Conservation (phyloP, 1,140 invertebrate species). For the Sogatella furcifera region DNA sequence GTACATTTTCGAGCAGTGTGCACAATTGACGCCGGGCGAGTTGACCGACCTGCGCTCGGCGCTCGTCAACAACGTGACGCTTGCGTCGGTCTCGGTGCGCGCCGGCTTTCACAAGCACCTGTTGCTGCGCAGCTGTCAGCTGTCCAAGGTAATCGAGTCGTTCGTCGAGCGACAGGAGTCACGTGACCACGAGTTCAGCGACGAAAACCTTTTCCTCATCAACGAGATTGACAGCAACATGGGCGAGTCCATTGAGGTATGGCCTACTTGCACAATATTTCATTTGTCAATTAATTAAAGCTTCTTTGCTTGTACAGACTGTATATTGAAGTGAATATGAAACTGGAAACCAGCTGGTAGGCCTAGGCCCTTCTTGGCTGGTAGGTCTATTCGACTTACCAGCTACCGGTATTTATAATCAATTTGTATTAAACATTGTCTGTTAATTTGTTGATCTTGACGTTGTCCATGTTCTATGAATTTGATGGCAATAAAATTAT, state of each 20-base stretch:
- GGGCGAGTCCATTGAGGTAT: conserved; percentile 66
- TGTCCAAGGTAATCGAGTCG: conserved; percentile 57
- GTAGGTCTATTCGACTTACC: no score
- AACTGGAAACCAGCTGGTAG: no score
- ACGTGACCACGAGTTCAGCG: conserved; percentile 50
- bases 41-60: conserved; percentile 87
- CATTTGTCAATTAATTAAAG: no score
- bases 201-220: conserved; percentile 46
- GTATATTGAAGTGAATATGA: no score
- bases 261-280: no score
- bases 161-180: conserved; percentile 73
- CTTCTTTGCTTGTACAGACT: no score
- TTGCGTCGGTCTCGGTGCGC: conserved; percentile 80
- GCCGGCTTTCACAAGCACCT: conserved; percentile 67
- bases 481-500: no score
- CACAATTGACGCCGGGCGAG: conserved; percentile 61
- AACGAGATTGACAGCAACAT: conserved; percentile 54
- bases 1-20: conserved; percentile 68
- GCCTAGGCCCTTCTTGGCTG: no score
- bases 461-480: no score
- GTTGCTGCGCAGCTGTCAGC: conserved; percentile 44
- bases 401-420: no score
- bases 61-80: conserved; percentile 90
- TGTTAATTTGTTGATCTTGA: no score
- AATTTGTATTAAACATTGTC: no score